Base-by-base conservation (phyloP, 2,113 vertebrate species). In the Nymphicus hollandicus region DNA sequence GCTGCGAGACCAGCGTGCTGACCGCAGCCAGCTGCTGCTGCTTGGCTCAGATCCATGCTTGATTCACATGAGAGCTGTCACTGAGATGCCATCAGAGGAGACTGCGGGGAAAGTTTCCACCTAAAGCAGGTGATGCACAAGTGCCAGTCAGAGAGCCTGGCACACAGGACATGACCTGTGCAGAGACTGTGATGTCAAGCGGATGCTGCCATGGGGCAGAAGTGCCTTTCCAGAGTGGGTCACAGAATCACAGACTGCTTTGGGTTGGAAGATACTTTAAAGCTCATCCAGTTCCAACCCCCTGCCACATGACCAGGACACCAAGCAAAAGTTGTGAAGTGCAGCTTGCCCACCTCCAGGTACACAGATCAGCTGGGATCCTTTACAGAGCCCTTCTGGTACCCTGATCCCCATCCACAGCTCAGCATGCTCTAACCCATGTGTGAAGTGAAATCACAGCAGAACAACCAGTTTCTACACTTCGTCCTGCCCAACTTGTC, bases 341-440 rank as follows among this genome's bases (percentile, higher is more conserved):
- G 29, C 46, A 47, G n/a, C 68, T 47, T 46, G 41, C 13, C n/a
- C 69, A 11, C 49, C 25, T 31, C 43, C 49, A 56, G 22, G 11
- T 14, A 2, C 73, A 58, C 28, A 9, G 61, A 15, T 56, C 46
- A 63, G 16, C 19, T 25, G 64, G 39, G 64, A 29, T 43, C 33
- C 37, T 31, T 49, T 33, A 20, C 2, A 5, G 71, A 24, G 6
- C 56, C 47, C 22, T 29, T 33, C 47, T 25, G 29, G 64, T 58
- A 17, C n/a, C 60, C 11, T 31, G n/a, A 35, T 55, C 31, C 41
- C 53, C 43, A 33, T 7, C 18, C 44, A 9, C 43, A 64, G 53
- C 46, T 39, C 5, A 3, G 46, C 37, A 9, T 2, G 6, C 58
- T 39, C 19, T 44, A 19, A 9, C 22, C 31, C 1, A 0, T 11